Evolutionary conservation across 2,797 vertebrate genomes (phyloP).

Genomic region (Parambassis ranga): DNA sequence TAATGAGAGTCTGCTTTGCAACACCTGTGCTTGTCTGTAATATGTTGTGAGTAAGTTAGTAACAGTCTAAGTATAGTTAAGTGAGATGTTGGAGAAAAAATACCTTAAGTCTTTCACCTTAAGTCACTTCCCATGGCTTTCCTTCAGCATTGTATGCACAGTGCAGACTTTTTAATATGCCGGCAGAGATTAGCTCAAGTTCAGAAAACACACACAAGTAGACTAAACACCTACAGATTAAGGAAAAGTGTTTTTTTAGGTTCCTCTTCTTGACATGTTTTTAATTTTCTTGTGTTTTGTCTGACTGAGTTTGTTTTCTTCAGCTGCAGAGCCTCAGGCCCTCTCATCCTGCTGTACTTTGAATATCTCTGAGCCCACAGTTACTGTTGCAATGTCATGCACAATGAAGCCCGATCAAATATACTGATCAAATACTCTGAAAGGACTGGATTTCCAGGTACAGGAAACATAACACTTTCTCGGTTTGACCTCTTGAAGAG

Average conservation of each 20-base stretch:
- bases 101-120: slow-evolving; percentile 8
- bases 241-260: too few relatives aligned
- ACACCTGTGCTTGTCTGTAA: slow-evolving; percentile 31
- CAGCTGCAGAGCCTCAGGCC: too few relatives aligned
- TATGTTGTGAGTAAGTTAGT: slow-evolving; percentile 29
- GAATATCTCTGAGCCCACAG: slow-evolving; percentile 32
- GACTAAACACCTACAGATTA: too few relatives aligned
- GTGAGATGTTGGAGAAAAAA: slow-evolving; percentile 20
- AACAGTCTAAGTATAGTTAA: slow-evolving; percentile 57
- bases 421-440: not conserved
- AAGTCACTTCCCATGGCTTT: slow-evolving; percentile 20
- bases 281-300: too few relatives aligned
- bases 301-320: too few relatives aligned
- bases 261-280: too few relatives aligned
- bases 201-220: too few relatives aligned
- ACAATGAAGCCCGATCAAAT: slow-evolving; percentile 18
- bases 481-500: slow-evolving; percentile 1
- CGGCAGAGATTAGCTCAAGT: too few relatives aligned
- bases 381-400: slow-evolving; percentile 27
- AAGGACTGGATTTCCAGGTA: not conserved
- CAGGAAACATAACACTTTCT: slow-evolving; percentile 12
- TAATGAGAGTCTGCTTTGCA: slow-evolving; percentile 22
- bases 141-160: slow-evolving; percentile 3
- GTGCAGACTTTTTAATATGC: slow-evolving; percentile 18
- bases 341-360: too few relatives aligned